Percentiles rank a stretch among this genome's conserved stretches.
phyloP scores from a whole-genome alignment of 2,113 vertebrate genomes.

The Nerophis lumbriciformis region DNA sequence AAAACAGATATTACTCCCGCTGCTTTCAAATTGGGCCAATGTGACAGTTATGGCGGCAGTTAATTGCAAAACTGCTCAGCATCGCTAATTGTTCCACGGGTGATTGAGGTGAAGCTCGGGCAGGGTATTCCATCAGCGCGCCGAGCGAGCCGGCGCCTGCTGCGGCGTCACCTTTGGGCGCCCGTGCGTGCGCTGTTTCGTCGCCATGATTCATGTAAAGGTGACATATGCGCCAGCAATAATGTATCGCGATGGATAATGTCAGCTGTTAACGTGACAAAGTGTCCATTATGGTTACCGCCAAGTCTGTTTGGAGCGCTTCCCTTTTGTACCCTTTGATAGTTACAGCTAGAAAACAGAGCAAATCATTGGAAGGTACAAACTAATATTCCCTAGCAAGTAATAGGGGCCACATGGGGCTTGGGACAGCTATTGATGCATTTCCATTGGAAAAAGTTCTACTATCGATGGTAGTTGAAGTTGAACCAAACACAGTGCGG shows the following conservation, averaged over 20 bases:
- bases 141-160: conserved; percentile 24
- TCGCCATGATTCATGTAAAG: conserved; percentile 28
- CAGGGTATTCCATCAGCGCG: conserved; percentile 63
- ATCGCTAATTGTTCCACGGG: conserved; percentile 74
- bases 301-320: no score
- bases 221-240: background rate
- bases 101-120: conserved; percentile 66
- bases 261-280: background rate
- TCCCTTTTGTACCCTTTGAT: no score
- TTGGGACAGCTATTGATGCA: no score
- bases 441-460: no score
- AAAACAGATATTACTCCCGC: conserved; percentile 71
- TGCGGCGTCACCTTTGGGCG: conserved; percentile 52
- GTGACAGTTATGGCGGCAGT: conserved; percentile 74
- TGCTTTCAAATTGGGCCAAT: conserved; percentile 74
- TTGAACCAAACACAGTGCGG: no score
- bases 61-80: conserved; percentile 77
- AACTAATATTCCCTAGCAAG: no score
- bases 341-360: no score
- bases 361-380: no score
- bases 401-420: no score
- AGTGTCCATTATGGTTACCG: background rate
- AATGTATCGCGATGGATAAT: conserved; percentile 4
- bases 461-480: no score
- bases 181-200: conserved; percentile 15